phyloP scores from a whole-genome alignment of 1,140 invertebrate species.

The Brachionus angularis region DNA sequence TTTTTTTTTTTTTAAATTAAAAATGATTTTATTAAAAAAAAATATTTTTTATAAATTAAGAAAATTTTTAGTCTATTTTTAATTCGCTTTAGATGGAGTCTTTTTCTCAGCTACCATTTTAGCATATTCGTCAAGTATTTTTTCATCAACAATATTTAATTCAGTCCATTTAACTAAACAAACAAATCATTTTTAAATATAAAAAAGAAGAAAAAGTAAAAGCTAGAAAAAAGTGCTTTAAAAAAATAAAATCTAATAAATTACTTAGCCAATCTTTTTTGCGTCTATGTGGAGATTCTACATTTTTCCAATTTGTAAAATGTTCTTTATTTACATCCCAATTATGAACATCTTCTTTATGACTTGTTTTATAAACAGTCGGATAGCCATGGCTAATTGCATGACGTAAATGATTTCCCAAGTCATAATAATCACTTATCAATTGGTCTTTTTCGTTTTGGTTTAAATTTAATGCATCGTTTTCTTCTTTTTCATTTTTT shows the following conservation, averaged over 20 bases:
- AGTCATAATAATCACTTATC: slow-evolving; percentile 23
- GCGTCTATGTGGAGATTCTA: slow-evolving; percentile 22
- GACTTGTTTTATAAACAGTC: slow-evolving; percentile 16
- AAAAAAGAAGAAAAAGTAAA: background rate
- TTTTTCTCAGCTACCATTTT: background rate
- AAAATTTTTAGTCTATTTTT: background rate
- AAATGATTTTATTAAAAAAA: too few relatives aligned
- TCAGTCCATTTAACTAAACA: slow-evolving; percentile 38
- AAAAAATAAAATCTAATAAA: background rate
- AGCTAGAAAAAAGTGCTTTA: background rate
- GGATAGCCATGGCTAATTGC: slow-evolving; percentile 23
- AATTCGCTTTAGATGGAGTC: background rate
- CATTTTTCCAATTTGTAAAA: slow-evolving; percentile 20
- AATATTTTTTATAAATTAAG: background rate
- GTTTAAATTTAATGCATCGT: background rate
- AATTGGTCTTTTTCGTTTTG: slow-evolving; percentile 6
- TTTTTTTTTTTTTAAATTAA: too few relatives aligned
- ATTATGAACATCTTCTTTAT: background rate
- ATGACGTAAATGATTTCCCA: slow-evolving; percentile 40
- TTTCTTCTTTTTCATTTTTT: slow-evolving; percentile 32
- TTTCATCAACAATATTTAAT: slow-evolving; percentile 32
- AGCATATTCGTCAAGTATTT: slow-evolving; percentile 15
- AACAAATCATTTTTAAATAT: background rate
- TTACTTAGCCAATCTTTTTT: slow-evolving; percentile 40
- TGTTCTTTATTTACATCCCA: slow-evolving; percentile 38